A percentile compares a stretch with the other conserved stretches of the same genome.
phyloP scores from a whole-genome alignment of 2,113 vertebrate species.

The Sinocyclocheilus anophthalmus region DNA sequence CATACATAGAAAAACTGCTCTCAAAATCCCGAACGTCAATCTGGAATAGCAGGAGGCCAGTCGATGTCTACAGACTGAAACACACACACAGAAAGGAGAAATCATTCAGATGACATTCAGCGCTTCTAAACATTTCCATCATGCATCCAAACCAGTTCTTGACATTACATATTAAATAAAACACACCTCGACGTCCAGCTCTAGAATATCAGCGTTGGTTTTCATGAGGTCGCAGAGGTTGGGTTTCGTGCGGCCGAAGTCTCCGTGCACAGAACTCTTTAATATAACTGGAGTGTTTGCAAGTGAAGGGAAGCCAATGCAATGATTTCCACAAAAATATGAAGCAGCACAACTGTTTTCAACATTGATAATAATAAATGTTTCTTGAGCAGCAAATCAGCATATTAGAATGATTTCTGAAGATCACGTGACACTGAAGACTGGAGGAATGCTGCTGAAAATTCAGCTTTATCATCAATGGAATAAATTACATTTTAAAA shows the following conservation, averaged over 20 bases:
- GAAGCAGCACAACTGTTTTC: too few species aligned
- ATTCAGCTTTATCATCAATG: too few species aligned
- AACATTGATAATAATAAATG: too few species aligned
- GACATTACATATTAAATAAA: background rate
- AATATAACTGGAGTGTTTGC: conserved; percentile 84
- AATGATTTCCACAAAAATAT: too few species aligned
- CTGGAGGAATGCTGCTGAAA: too few species aligned
- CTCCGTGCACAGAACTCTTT: conserved; percentile 98
- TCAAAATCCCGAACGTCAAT: conserved; percentile 67
- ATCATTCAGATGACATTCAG: background rate
- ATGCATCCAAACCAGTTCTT: background rate
- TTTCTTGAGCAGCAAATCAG: too few species aligned
- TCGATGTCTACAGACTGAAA: conserved; percentile 93
- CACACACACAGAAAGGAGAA: background rate
- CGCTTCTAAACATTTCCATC: background rate
- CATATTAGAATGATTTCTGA: too few species aligned
- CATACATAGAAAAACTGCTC: background rate
- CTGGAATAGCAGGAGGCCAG: conserved; percentile 89
- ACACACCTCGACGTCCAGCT: conserved; percentile 92
- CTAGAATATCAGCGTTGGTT: conserved; percentile 89
- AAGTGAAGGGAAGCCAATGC: background rate
- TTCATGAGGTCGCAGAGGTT: conserved; percentile 88
- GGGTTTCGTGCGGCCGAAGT: conserved; percentile 95
- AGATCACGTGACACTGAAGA: too few species aligned
- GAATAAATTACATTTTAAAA: too few species aligned